Evolutionary conservation across 1,140 invertebrate species (phyloP).

Genomic region (Leptopilina boulardi): DNA sequence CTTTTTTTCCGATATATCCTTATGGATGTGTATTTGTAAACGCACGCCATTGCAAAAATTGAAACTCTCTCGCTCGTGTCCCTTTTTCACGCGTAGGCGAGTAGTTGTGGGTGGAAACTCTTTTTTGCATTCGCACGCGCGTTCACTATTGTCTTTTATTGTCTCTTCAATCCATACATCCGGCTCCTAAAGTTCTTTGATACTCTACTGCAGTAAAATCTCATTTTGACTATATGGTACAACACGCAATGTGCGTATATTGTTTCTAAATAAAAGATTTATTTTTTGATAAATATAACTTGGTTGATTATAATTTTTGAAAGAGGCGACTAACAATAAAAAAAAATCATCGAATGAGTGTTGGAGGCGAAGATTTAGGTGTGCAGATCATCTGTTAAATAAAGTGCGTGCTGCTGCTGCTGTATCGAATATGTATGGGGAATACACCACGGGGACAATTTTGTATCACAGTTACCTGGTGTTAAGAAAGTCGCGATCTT

Average conservation of each 20-base stretch:
- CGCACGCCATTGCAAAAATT: constrained; percentile 17
- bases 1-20: constrained; percentile 3
- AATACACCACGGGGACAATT: not conserved
- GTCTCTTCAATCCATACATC: constrained; percentile 23
- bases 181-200: constrained; percentile 6
- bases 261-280: not conserved
- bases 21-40: constrained; percentile 21
- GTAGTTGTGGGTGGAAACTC: constrained; percentile 21
- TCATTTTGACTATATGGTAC: not conserved
- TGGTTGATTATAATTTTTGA: too few species aligned
- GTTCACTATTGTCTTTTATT: constrained; percentile 24
- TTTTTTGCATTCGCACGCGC: constrained; percentile 9
- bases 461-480: constrained; percentile 1
- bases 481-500: constrained; percentile 11
- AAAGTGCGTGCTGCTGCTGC: not conserved
- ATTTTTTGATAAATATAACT: too few species aligned
- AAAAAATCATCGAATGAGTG: too few species aligned
- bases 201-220: not conserved
- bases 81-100: constrained; percentile 22
- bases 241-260: not conserved
- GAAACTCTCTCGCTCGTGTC: constrained; percentile 26
- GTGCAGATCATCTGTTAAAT: too few species aligned
- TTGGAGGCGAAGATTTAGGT: not conserved
- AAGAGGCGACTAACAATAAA: too few species aligned
- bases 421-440: not conserved